Evolutionary conservation across 2,113 vertebrate genomes (phyloP), one percentile per base, ranked within the genome.

Genomic region (Cyanistes caeruleus): DNA sequence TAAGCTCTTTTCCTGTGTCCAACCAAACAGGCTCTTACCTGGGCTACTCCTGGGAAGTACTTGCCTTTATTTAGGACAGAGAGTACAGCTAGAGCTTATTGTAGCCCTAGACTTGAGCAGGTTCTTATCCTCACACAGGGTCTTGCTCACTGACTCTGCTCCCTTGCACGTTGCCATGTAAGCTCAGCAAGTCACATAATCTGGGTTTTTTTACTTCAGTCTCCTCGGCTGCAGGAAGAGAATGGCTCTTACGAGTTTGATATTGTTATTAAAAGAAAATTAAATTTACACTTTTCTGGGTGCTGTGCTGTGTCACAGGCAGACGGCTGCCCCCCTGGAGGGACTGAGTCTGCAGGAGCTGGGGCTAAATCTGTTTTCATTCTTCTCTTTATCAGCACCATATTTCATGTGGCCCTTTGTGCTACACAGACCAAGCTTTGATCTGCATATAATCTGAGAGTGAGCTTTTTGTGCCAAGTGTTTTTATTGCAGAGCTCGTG

Each of bases 191-290:
- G 64, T 62, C 80, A 20, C 37, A 18, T 33, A 28, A 31, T 60
- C 28, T 88, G 83, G 20, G 3, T 1, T n/a, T 79, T 73, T 80
- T 68, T 69, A n/a, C 87, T 83, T 72, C 77, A 7, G 24, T 92
- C 69, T 91, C 48, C 51, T 85, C 3, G 0, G 18, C 21, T 89
- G 27, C 44, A 41, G 62, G 62, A 77, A 58, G 28, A 84, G 35
- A 91, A 90, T 19, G 10, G 37, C 35, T 64, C 51, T 52, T 31
- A 11, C 0, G 21, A 39, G 39, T 80, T 80, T 33, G 20, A 69
- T 92, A 23, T 70, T 85, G 49, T 90, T 96, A 87, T 81, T 91
- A 87, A 77, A 48, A 91, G 84, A 48, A 96, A 93, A 78, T 90
- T 48, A 64, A 87, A 94, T 90, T 95, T 85, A 63, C 55, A 24